A percentile compares a stretch with the other conserved stretches of the same genome.
Conservation (phyloP, 2,888 invertebrate species). For the Ophion obscuratus region DNA sequence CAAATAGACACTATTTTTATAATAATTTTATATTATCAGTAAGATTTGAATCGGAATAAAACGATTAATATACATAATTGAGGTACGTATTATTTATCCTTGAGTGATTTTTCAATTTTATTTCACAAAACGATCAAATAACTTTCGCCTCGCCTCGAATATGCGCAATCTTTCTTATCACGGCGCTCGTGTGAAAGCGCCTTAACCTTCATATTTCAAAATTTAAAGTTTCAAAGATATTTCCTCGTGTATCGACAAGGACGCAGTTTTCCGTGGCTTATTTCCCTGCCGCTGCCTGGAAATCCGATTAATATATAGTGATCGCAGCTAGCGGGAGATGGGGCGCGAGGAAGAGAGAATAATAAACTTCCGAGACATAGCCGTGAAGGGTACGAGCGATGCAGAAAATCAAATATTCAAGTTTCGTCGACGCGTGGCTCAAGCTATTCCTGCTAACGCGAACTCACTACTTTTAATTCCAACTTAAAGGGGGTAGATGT, state of each 20-base stretch:
- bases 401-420: slow-evolving; percentile 62
- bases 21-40: too few relatives aligned
- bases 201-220: slow-evolving; percentile 29
- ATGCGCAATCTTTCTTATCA: slow-evolving; percentile 12
- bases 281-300: slow-evolving; percentile 6
- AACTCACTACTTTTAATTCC: slow-evolving; percentile 22
- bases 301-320: slow-evolving; percentile 59
- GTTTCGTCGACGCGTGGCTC: slow-evolving; percentile 45
- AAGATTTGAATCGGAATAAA: too few relatives aligned
- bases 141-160: slow-evolving; percentile 1
- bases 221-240: slow-evolving; percentile 53
- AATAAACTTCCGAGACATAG: slow-evolving; percentile 56
- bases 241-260: slow-evolving; percentile 45
- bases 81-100: too few relatives aligned
- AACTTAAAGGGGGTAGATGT: background rate
- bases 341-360: slow-evolving; percentile 33
- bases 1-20: too few relatives aligned
- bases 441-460: slow-evolving; percentile 40
- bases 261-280: slow-evolving; percentile 28
- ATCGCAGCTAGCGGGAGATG: slow-evolving; percentile 4
- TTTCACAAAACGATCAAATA: background rate
- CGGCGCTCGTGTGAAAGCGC: slow-evolving; percentile 12
- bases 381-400: slow-evolving; percentile 48
- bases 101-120: too few relatives aligned
- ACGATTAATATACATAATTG: too few relatives aligned